These are phyloP conservation scores for Melanotaenia trifasciata DNA, from an alignment of 2,797 vertebrate species.

Conservation along the genomic window DNA sequence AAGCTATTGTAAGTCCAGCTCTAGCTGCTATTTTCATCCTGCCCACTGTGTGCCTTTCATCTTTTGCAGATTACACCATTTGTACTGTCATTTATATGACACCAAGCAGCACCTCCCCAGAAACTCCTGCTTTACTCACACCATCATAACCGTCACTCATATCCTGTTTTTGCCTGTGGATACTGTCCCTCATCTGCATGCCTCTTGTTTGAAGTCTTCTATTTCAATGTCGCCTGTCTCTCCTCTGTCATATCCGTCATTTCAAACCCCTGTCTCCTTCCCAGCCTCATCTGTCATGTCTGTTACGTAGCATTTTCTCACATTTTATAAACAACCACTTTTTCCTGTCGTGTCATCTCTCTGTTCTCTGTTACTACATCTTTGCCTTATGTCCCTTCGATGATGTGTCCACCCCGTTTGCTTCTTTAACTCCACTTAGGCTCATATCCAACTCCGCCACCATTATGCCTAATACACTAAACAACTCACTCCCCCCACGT, in stretches of 20 bases:
- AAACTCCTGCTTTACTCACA: constrained; percentile 33
- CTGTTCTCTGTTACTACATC: constrained; percentile 9
- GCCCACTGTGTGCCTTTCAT: constrained; percentile 40
- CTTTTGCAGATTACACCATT: constrained; percentile 38
- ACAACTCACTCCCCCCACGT: constrained; percentile 52
- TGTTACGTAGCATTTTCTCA: constrained; percentile 27
- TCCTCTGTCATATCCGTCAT: constrained; percentile 42
- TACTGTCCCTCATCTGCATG: constrained; percentile 54
- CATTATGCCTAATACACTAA: constrained; percentile 41
- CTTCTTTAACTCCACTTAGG: constrained; percentile 43
- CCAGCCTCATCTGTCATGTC: constrained; percentile 46
- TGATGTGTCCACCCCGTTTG: constrained; percentile 19
- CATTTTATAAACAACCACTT: constrained; percentile 46
- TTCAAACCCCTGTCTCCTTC: constrained; percentile 35
- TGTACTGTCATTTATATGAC: constrained; percentile 42
- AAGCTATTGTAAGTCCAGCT: constrained; percentile 1
- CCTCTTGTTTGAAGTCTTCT: constrained; percentile 52
- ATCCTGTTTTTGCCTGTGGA: constrained; percentile 8
- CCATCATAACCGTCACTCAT: constrained; percentile 46
- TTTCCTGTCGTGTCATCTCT: constrained; percentile 36
- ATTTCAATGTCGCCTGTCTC: constrained; percentile 31
- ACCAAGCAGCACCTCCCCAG: constrained; percentile 19
- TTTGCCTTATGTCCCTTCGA: constrained; percentile 20
- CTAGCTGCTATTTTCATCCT: constrained; percentile 25
- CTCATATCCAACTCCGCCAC: constrained; percentile 37